Conservation (phyloP, 2,797 vertebrate species). For the Taeniopygia guttata region DNA sequence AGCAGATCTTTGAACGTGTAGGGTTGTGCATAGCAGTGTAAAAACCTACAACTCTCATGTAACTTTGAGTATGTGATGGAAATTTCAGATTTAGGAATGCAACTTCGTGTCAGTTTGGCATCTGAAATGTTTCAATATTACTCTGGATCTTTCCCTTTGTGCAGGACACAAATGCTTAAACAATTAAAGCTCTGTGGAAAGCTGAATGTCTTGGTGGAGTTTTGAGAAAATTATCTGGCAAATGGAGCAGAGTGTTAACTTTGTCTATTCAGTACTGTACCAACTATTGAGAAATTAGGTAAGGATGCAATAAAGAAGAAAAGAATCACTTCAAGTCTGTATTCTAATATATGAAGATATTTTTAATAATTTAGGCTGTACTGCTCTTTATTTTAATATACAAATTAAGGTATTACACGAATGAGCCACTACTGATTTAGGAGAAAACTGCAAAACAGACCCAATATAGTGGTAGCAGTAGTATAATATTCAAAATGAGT, state of each 20-base stretch:
- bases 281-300: neutral
- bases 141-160: neutral
- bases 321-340: neutral
- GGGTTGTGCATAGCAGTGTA: neutral
- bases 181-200: neutral
- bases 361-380: neutral
- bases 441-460: neutral
- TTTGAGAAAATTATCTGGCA: neutral
- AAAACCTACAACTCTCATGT: neutral
- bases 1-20: neutral
- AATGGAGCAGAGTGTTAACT: neutral
- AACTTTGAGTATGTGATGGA: neutral
- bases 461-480: neutral
- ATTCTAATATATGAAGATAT: neutral
- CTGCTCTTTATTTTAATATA: neutral
- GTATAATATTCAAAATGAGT: neutral
- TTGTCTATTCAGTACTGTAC: neutral
- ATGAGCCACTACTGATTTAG: neutral
- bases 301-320: neutral
- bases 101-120: neutral
- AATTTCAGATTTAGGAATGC: neutral
- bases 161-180: neutral
- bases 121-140: neutral
- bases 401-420: neutral
- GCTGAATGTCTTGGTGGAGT: neutral